Evolutionary conservation across 2,113 vertebrate species (phyloP).

Genomic region (Thomomys bottae): DNA sequence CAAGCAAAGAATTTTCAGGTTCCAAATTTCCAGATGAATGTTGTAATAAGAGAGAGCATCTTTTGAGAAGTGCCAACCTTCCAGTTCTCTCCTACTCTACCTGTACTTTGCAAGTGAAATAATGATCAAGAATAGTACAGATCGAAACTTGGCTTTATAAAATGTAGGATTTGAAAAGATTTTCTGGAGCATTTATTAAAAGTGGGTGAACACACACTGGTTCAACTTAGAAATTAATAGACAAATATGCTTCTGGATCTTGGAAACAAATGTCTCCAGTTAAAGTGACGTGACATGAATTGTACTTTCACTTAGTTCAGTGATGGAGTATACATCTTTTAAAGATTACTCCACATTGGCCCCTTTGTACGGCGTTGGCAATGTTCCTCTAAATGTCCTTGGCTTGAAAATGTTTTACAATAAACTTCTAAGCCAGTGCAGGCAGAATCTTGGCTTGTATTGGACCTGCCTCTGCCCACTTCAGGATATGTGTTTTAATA

Average conservation of each 20-base stretch:
- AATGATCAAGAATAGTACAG: slow-evolving; percentile 11
- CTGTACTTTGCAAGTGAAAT: slow-evolving; percentile 23
- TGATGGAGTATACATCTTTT: slow-evolving; percentile 80
- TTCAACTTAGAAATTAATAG: slow-evolving; percentile 34
- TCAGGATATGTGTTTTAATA: slow-evolving; percentile 75
- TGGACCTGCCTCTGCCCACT: slow-evolving; percentile 63
- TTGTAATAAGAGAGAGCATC: not conserved
- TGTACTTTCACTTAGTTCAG: slow-evolving; percentile 67
- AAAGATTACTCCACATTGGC: slow-evolving; percentile 78
- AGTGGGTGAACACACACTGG: not conserved
- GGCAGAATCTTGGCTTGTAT: slow-evolving; percentile 84
- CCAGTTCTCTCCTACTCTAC: not conserved
- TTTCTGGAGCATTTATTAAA: slow-evolving; percentile 53
- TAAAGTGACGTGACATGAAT: slow-evolving; percentile 51
- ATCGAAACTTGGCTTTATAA: slow-evolving; percentile 53
- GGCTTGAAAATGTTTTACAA: slow-evolving; percentile 81
- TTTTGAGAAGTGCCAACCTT: not conserved
- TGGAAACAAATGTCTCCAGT: slow-evolving; percentile 60
- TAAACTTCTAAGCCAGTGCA: slow-evolving; percentile 84
- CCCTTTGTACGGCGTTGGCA: slow-evolving; percentile 77
- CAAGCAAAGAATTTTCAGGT: fast-evolving
- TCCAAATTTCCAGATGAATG: not conserved
- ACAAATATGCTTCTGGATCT: slow-evolving; percentile 27
- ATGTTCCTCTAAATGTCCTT: slow-evolving; percentile 84
- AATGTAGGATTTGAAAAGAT: slow-evolving; percentile 32